Conservation (phyloP, 1,140 invertebrate genomes). For the Plectrocnemia conspersa region DNA sequence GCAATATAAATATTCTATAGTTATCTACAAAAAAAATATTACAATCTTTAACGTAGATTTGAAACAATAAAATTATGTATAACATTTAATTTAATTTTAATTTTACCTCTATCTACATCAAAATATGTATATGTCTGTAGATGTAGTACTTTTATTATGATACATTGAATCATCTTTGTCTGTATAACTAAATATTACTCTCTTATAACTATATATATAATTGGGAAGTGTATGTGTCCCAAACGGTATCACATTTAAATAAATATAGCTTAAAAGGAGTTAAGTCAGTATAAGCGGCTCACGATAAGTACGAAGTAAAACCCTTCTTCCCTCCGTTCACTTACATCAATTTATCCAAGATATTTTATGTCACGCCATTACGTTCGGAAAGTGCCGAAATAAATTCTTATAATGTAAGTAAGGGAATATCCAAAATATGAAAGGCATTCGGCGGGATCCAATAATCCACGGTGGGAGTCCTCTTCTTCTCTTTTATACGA, state of each 20-base stretch:
- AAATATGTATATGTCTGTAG: too few relatives aligned
- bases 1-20: too few relatives aligned
- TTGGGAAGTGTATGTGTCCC: not conserved
- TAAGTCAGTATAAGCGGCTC: constrained; percentile 5
- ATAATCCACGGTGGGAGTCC: constrained; percentile 24
- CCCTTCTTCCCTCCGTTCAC: not conserved
- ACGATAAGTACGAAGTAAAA: not conserved
- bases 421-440: constrained; percentile 33
- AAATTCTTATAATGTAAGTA: constrained; percentile 36
- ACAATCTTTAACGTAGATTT: too few relatives aligned
- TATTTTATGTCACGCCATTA: constrained; percentile 34
- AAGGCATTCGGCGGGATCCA: constrained; percentile 35
- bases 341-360: constrained; percentile 35
- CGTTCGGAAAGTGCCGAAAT: constrained; percentile 34
- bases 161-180: too few relatives aligned
- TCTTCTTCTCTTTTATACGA: not conserved
- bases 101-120: too few relatives aligned
- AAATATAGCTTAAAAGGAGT: constrained; percentile 9
- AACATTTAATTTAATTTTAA: too few relatives aligned
- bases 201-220: too few relatives aligned
- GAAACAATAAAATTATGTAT: too few relatives aligned
- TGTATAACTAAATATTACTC: too few relatives aligned
- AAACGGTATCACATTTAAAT: not conserved
- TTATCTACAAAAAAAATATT: too few relatives aligned
- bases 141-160: too few relatives aligned